Conservation (phyloP, 2,113 vertebrate species). For the Phodopus roborovskii region DNA sequence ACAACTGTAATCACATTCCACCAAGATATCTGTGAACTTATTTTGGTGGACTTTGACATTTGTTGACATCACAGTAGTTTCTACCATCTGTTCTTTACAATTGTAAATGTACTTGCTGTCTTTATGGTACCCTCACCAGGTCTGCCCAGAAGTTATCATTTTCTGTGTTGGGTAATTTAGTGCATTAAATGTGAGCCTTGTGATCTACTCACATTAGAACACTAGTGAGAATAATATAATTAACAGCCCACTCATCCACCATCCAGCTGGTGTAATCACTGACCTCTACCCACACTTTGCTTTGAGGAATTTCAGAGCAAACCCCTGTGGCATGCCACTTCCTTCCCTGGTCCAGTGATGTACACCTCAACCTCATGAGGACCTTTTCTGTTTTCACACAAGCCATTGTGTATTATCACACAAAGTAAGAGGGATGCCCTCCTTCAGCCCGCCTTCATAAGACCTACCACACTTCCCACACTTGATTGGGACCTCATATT, state of each 20-base stretch:
- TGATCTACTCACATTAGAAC: slow-evolving; percentile 22
- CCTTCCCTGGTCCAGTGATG: background rate
- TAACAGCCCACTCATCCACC: background rate
- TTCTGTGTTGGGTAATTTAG: slow-evolving; percentile 36
- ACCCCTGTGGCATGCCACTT: background rate
- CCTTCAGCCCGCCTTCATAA: background rate
- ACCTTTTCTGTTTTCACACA: background rate
- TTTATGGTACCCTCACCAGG: background rate
- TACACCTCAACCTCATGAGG: background rate
- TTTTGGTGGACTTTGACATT: background rate
- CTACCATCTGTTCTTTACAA: background rate
- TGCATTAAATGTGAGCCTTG: slow-evolving; percentile 2
- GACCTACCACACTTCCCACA: background rate
- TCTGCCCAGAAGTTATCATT: slow-evolving; percentile 18
- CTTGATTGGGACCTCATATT: background rate
- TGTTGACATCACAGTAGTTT: background rate
- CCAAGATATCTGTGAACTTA: background rate
- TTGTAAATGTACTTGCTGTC: background rate
- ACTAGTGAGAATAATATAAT: background rate
- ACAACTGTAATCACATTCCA: background rate
- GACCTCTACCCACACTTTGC: background rate
- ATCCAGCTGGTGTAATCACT: background rate
- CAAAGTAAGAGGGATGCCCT: background rate
- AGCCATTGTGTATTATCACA: background rate
- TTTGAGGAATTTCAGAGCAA: background rate